Base-by-base conservation (phyloP, 1,140 invertebrate genomes). In the Glossosoma conforme region DNA sequence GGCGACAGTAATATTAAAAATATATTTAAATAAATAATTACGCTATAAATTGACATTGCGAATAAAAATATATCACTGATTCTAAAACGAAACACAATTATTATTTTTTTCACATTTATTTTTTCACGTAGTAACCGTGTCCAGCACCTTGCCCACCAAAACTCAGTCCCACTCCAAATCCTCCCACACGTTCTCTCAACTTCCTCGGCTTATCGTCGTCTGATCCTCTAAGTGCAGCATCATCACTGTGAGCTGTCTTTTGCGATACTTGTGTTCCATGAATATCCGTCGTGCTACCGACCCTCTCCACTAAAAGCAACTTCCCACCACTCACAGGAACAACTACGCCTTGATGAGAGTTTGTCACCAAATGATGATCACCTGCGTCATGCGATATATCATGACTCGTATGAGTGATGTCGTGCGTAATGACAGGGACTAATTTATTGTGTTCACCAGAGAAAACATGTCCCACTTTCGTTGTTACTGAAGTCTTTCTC, bases 61-160 rank as follows among this genome's bases (percentile, higher is more conserved):
- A n/a, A n/a, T n/a, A n/a, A n/a, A n/a, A n/a, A n/a, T n/a, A n/a
- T n/a, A n/a, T n/a, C n/a, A 30, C 8, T 9, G 8, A 9, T 9
- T 30, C n/a, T 30, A 30, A 30, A 30, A 30, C 25, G n/a, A 30
- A 30, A 9, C 8, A 30, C 8, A 30, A 30, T 30, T 30, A 30
- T 30, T 30, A n/a, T 30, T 30, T 30, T 30, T 30, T n/a, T 30
- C n/a, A 30, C 8, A 30, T 30, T 30, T n/a, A 40, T 22, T 40
- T 14, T 36, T 36, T 40, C 11, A 42, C 38, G 15, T 49, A 57
- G 45, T 44, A 57, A 17, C 55, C 55, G 28, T 57, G 55, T 30
- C 55, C 55, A 11, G 49, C 55, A 5, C 55, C 55, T 17, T 52
- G 55, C 20, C 55, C 55, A 32, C 55, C 55, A 21, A 28, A 25